Evolutionary conservation across 2,797 vertebrate species (phyloP), one percentile per base, ranked within the genome.

Genomic region (Pseudochirops corinnae): DNA sequence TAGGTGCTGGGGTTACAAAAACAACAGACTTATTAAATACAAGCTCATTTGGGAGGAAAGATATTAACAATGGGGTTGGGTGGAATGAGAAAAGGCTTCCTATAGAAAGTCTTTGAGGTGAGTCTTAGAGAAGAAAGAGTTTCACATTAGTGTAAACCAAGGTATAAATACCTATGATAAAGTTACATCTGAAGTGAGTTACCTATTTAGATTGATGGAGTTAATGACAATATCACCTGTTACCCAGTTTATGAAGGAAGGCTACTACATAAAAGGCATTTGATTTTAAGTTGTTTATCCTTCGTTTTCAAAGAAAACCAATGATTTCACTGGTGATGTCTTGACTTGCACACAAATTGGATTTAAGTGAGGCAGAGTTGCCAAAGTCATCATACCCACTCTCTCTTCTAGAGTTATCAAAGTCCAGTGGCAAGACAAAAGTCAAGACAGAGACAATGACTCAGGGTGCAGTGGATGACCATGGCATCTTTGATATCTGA

Each of bases 231-330:
- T 24, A 91, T 74, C 39, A 28, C 56, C 90, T 96, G 94, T 94
- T 94, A 94, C 82, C 58, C 39, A 91, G 9, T 96, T 92, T 96
- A 33, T 56, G 21, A 95, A 94, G 91, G 53, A 92, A 87, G 60
- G 21, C 92, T 29, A 26, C 92, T 29, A 91, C 52, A 52, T 92
- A n/a, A 12, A 92, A 58, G 57, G 55, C 56, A 55, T 62, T 39
- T 16, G n/a, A 87, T 39, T 87, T 87, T 24, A 82, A 18, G 18
- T 18, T 46, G n/a, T 74, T 74, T 5, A 82, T 82, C n/a, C n/a
- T 24, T 82, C 18, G 0, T 39, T 46, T 82, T 82, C 67, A 39
- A 82, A 82, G 18, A 82, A 11, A 6, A 74, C n/a, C n/a, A 46
- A 24, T 46, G 2, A 82, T 1, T 24, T 82, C 67, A 82, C n/a